Evolutionary conservation across 2,888 invertebrate species (phyloP), one percentile per base, ranked within the genome.

Genomic region (Caenorhabditis sp.): DNA sequence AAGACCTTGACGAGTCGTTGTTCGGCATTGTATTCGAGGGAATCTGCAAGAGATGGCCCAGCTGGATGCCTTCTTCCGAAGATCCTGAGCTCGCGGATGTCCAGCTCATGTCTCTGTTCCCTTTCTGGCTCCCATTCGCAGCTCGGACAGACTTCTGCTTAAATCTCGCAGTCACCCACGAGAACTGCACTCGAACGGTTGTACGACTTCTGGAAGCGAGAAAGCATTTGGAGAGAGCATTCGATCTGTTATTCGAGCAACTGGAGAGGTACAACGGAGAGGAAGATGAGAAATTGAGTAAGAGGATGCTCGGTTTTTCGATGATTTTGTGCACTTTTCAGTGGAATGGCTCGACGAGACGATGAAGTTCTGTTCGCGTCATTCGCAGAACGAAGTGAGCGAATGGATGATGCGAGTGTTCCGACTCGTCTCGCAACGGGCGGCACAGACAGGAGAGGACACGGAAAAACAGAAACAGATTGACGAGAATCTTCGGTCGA

Each of bases 51-150:
- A 17, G 32, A 46, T 62, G 74, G 78, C 50, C 52, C 2, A 48
- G 56, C 9, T 68, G 68, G 58, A 59, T 52, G 20, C 43, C 59
- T 0, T n/a, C 17, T 32, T 52, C 68, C 1, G 68, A 58, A 20
- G 50, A 68, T 35, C 53, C 43, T 0, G 46, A 61, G 8, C 9
- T 7, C 24, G 45, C 61, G 43, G 83, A 84, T 46, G 22, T 30
- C 13, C 56, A 73, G 17, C 58, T 85, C 20, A 43, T 66, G 66
- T 78, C 80, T 6, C 24, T 80, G 1, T 63, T 87, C 1, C 45
- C 46, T 4, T 86, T 82, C 66, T 87, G 87, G 87, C 70, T 85
- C 15, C 82, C 85, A 4, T 61, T 84, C 5, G 87, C 85, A 8
- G 72, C 86, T 1, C 48, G 70, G 7, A 83, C 73, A 11, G 87